Evolutionary conservation across 1,140 invertebrate species (phyloP).

Genomic region (Cryptotermes secundus): DNA sequence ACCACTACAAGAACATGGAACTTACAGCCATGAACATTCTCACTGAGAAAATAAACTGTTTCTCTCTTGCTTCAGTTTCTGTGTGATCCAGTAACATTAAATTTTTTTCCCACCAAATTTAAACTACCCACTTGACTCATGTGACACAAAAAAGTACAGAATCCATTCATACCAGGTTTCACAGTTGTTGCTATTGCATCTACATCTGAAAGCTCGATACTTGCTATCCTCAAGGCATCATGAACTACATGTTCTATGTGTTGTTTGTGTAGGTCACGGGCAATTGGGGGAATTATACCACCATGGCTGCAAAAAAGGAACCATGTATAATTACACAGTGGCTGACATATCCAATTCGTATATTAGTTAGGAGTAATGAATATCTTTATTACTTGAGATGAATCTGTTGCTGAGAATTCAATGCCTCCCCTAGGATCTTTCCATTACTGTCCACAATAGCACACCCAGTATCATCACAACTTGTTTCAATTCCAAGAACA

Average conservation of each 20-base stretch:
- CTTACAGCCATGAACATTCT: too few relatives aligned
- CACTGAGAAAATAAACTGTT: too few relatives aligned
- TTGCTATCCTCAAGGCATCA: constrained; percentile 64
- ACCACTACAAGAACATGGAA: too few relatives aligned
- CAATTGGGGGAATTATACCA: constrained; percentile 87
- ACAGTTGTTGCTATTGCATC: constrained; percentile 90
- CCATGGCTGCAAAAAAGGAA: constrained; percentile 66
- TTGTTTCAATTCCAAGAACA: constrained; percentile 95
- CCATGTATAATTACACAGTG: not conserved
- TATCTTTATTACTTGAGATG: constrained; percentile 64
- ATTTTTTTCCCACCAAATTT: too few relatives aligned
- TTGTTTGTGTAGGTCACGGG: constrained; percentile 74
- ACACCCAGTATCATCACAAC: constrained; percentile 95
- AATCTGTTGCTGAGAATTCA: constrained; percentile 71
- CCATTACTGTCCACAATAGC: constrained; percentile 76
- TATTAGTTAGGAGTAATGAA: not conserved
- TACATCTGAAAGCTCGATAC: constrained; percentile 68
- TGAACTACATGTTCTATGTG: constrained; percentile 76
- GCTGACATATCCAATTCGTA: not conserved
- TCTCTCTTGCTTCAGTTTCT: too few relatives aligned
- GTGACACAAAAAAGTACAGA: too few relatives aligned
- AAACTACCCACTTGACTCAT: too few relatives aligned
- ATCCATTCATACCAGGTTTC: constrained; percentile 66
- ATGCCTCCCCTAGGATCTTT: constrained; percentile 74
- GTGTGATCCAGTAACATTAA: too few relatives aligned